phyloP scores from a whole-genome alignment of 2,797 vertebrate species.

The Pristis pectinata region DNA sequence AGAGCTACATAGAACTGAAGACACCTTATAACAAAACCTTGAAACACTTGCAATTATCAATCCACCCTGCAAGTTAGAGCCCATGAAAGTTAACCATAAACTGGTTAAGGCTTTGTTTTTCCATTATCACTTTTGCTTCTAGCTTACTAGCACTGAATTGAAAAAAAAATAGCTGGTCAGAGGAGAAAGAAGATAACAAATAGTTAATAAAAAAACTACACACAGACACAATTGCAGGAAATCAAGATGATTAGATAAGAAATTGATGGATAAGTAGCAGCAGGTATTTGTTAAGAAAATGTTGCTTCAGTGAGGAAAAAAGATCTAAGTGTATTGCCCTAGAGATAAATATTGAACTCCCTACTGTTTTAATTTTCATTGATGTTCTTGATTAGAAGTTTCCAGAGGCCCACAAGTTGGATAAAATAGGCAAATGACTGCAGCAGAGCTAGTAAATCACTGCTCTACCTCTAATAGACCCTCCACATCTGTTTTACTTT shows the following conservation, averaged over 20 bases:
- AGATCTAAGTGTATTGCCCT: not conserved
- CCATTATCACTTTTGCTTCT: not conserved
- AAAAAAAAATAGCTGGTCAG: not conserved
- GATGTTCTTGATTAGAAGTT: no score
- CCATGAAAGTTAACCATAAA: not conserved
- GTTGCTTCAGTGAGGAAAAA: not conserved
- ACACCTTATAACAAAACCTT: not conserved
- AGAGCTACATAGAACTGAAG: not conserved
- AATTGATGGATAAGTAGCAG: not conserved
- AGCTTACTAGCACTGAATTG: not conserved
- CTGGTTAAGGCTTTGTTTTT: not conserved
- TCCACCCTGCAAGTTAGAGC: not conserved
- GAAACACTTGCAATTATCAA: not conserved
- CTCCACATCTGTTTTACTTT: not conserved
- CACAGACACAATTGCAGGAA: not conserved
- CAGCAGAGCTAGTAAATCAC: not conserved
- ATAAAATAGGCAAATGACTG: not conserved
- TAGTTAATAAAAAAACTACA: not conserved
- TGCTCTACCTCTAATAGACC: not conserved
- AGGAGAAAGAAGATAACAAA: not conserved
- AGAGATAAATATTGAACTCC: not conserved
- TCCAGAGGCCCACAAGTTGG: not conserved
- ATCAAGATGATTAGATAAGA: not conserved
- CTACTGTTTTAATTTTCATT: not conserved
- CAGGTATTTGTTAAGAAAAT: not conserved